Percentiles rank a stretch among this genome's conserved stretches.
Evolutionary conservation across 2,888 invertebrate genomes (phyloP).

Genomic region (Agonopterix alstromeriana): DNA sequence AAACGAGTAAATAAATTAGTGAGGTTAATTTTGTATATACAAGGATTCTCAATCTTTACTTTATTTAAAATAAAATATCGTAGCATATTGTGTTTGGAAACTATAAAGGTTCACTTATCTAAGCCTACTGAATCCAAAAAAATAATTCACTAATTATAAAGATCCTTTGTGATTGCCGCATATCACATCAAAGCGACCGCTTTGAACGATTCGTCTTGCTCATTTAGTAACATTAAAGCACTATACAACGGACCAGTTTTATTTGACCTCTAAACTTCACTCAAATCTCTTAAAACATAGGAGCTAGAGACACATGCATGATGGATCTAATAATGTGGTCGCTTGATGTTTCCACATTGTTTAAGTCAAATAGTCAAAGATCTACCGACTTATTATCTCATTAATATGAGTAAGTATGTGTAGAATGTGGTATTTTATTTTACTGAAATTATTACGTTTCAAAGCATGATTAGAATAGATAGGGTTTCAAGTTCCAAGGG

Average conservation of each 20-base stretch:
- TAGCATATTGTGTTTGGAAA: too few relatives aligned
- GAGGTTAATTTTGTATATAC: too few relatives aligned
- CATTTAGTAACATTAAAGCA: constrained; percentile 55
- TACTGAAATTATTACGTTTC: too few relatives aligned
- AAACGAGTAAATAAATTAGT: too few relatives aligned
- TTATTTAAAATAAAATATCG: too few relatives aligned
- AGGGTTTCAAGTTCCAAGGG: too few relatives aligned
- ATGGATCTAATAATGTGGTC: constrained; percentile 18
- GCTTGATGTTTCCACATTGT: constrained; percentile 17
- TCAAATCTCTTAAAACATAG: neutral
- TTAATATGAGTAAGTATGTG: constrained; percentile 34
- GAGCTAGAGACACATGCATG: neutral
- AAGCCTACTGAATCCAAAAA: constrained; percentile 29
- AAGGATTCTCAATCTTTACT: too few relatives aligned
- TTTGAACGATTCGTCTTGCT: constrained; percentile 68
- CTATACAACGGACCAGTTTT: constrained; percentile 28
- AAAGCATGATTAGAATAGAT: too few relatives aligned
- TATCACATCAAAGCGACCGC: constrained; percentile 57
- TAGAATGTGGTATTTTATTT: too few relatives aligned
- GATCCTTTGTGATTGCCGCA: constrained; percentile 49
- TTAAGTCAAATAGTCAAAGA: constrained; percentile 65
- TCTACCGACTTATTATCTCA: constrained; percentile 58
- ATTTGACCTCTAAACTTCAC: constrained; percentile 19
- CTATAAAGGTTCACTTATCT: too few relatives aligned
- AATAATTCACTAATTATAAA: constrained; percentile 43